Base-by-base conservation (phyloP, 1,140 invertebrate genomes). In the Cotesia glomerata region DNA sequence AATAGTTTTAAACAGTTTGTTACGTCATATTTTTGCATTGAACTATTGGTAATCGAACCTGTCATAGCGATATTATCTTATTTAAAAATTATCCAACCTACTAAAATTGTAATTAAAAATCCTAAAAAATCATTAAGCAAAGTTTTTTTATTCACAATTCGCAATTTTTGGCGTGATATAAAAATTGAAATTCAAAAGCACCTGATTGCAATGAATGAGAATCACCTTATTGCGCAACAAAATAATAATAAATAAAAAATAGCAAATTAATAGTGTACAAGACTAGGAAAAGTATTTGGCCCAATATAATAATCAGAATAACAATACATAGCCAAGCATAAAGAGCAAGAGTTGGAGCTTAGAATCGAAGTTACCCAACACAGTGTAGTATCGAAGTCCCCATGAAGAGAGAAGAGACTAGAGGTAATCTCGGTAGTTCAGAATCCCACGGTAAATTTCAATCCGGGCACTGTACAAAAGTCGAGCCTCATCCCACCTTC, bases 361-460 rank as follows among this genome's bases (percentile, higher is more conserved):
- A 45, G 39, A 66, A 32, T 49, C 35, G 49, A 71, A 71, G 45
- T 71, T 71, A 54, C 52, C 49, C 59, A 14, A 32, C 18, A 45
- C 39, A 69, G 32, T 45, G 65, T 56, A 34, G 62, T 65, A 61
- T 35, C 1, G 26, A 69, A 71, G 62, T 71, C 51, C 26, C 54
- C 64, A 51, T 51, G 70, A 72, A 72, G 69, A 62, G 39, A 26
- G 26, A 26, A 26, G 26, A 26, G 26, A 26, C 26, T 26, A 26
- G 26, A 79, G 78, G 80, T 83, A 83, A 83, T 83, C 82, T 82
- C 79, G 80, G 73, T 78, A 78, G 75, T 82, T 78, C 62, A 74
- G 75, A 79, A 85, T 84, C 78, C 78, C 73, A 84, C 79, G 81
- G 78, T 85, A 84, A 84, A 84, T 85, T 85, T 84, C 81, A 84